Evolutionary conservation across 2,888 invertebrate genomes (phyloP).

Genomic region (Branchellion lobata): DNA sequence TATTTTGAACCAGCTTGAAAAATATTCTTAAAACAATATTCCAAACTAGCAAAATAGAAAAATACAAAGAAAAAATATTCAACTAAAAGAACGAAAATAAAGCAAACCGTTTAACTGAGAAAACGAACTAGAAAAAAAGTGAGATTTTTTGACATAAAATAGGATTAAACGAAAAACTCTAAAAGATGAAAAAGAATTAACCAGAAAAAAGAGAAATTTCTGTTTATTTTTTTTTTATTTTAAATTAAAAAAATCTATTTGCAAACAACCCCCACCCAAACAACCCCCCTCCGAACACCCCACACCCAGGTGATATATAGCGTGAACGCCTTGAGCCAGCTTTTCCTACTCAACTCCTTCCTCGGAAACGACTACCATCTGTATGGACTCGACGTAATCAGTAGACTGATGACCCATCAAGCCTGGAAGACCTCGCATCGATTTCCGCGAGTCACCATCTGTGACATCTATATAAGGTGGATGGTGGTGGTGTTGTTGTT

Average conservation of each 20-base stretch:
- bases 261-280: no score
- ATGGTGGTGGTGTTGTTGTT: neutral
- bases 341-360: conserved; percentile 64
- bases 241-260: no score
- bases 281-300: no score
- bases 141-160: no score
- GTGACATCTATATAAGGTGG: conserved; percentile 58
- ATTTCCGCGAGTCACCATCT: conserved; percentile 61
- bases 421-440: conserved; percentile 46
- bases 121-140: neutral
- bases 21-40: no score
- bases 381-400: conserved; percentile 62
- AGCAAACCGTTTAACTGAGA: neutral
- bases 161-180: no score
- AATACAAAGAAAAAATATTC: neutral
- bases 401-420: conserved; percentile 37
- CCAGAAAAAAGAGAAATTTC: no score
- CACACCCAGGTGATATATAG: conserved; percentile 57
- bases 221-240: no score
- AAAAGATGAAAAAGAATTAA: no score
- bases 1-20: no score
- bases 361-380: conserved; percentile 62
- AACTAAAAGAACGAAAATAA: neutral
- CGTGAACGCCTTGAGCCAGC: conserved; percentile 62
- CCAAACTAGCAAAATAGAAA: no score